These are phyloP conservation scores for Dinomys branickii DNA, from an alignment of 2,113 vertebrate genomes.

Conservation along the genomic window DNA sequence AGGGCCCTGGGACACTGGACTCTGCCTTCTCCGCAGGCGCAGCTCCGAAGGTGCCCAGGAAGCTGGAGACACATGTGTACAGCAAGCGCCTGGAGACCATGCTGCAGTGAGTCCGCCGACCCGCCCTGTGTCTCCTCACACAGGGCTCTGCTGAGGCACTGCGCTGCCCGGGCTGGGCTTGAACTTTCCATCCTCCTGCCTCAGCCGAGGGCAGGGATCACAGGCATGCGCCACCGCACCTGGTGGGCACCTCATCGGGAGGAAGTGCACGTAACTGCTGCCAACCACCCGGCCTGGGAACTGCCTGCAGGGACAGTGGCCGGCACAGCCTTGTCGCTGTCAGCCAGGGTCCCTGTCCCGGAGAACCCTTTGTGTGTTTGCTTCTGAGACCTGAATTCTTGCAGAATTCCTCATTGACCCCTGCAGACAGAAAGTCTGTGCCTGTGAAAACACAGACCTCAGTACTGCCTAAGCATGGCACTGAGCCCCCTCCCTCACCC, in stretches of 20 bases:
- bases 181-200: neutral
- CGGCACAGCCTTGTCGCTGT: neutral
- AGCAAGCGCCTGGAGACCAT: conserved; percentile 92
- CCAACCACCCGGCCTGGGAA: neutral
- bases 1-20: neutral
- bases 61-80: conserved; percentile 90
- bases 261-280: neutral
- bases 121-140: no score
- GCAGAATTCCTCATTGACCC: neutral
- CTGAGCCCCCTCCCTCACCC: neutral
- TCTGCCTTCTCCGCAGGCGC: conserved; percentile 78
- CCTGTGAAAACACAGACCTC: neutral
- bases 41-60: conserved; percentile 86
- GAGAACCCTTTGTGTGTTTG: neutral
- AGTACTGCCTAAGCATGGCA: no score
- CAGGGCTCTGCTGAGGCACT: neutral
- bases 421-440: neutral
- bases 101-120: conserved; percentile 92
- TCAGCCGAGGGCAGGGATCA: neutral
- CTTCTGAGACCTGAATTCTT: neutral
- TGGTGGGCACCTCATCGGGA: neutral
- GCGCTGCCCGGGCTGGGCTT: neutral
- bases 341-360: neutral
- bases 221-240: neutral
- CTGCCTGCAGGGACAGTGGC: neutral